These are phyloP conservation scores for Drosophila subquinaria DNA, from an alignment of 2,888 invertebrate genomes.

Conservation along the genomic window DNA sequence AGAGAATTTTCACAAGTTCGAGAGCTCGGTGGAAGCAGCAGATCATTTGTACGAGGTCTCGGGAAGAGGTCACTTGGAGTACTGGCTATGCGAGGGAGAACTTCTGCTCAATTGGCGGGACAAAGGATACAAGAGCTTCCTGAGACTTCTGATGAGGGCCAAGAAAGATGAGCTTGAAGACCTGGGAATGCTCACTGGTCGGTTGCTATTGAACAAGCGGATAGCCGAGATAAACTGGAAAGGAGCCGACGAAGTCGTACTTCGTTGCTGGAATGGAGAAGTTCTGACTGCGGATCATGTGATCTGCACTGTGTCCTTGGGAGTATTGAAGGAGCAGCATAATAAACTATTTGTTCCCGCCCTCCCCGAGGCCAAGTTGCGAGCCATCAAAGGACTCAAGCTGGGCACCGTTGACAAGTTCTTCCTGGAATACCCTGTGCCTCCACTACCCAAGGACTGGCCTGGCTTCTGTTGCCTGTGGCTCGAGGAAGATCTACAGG, in stretches of 20 bases:
- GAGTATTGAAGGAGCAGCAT: slow-evolving; percentile 87
- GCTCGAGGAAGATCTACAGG: slow-evolving; percentile 85
- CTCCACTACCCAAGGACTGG: slow-evolving; percentile 87
- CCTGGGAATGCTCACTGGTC: slow-evolving; percentile 81
- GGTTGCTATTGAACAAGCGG: slow-evolving; percentile 71
- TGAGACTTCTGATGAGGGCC: slow-evolving; percentile 88
- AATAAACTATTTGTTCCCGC: slow-evolving; percentile 85
- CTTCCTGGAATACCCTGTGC: slow-evolving; percentile 87
- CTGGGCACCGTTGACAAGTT: slow-evolving; percentile 89
- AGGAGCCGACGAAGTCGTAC: slow-evolving; percentile 42
- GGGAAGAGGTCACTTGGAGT: slow-evolving; percentile 88
- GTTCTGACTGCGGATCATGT: slow-evolving; percentile 87
- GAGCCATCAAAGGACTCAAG: slow-evolving; percentile 87
- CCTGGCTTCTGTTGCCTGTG: slow-evolving; percentile 87
- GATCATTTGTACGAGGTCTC: slow-evolving; percentile 90
- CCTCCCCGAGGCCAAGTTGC: slow-evolving; percentile 85
- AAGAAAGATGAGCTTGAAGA: slow-evolving; percentile 41
- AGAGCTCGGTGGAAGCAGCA: slow-evolving; percentile 87
- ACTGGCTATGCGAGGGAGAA: slow-evolving; percentile 90
- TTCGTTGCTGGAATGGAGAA: slow-evolving; percentile 84
- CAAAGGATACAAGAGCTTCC: slow-evolving; percentile 89
- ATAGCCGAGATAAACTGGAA: slow-evolving; percentile 76
- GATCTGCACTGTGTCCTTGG: slow-evolving; percentile 88
- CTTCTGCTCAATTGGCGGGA: slow-evolving; percentile 90
- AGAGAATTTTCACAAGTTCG: slow-evolving; percentile 87